Evolutionary conservation across 2,113 vertebrate genomes (phyloP), one percentile per base, ranked within the genome.

Genomic region (Cyprinodon tularosa): DNA sequence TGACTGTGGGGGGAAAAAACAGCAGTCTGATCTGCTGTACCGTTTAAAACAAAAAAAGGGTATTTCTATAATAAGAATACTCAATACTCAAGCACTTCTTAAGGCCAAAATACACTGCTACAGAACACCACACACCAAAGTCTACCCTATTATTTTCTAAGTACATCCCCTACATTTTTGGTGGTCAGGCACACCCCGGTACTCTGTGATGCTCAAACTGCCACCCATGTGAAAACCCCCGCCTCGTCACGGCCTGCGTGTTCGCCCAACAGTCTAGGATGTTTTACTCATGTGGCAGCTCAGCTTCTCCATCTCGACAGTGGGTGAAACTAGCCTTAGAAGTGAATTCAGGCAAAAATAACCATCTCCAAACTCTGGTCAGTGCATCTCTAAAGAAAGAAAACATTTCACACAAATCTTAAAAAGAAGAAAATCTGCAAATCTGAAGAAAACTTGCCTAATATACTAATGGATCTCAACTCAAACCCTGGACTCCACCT

Each of bases 81-180:
- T 57, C 50, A n/a, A 8, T n/a, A 8, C 17, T 20, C 50, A 38
- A 61, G 15, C 62, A 38, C 14, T 66, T 47, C 63, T 64, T 38
- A 42, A 68, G 15, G 66, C 66, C 64, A 42, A 22, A 65, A 65
- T 20, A 42, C 10, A 17, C 62, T 15, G 65, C n/a, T 42, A 8
- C 64, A 20, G 20, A 66, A 66, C 40, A 44, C 64, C 64, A n/a
- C 44, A 37, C 45, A 48, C 36, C 44, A 50, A 67, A 67, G 66
- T 14, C 45, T 17, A 29, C 12, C 45, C 44, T 37, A 67, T 48
- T 67, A 48, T 47, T 50, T 44, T 22, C 40, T 11, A 44, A 42
- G 39, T 65, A 15, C 44, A 67, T 36, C 44, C 45, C 65, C 44
- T 5, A 36, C 17, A n/a, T 22, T 48, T 37, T 48, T 29, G 14